Evolutionary conservation across 2,113 vertebrate species (phyloP).

Genomic region (Pangasianodon hypophthalmus): DNA sequence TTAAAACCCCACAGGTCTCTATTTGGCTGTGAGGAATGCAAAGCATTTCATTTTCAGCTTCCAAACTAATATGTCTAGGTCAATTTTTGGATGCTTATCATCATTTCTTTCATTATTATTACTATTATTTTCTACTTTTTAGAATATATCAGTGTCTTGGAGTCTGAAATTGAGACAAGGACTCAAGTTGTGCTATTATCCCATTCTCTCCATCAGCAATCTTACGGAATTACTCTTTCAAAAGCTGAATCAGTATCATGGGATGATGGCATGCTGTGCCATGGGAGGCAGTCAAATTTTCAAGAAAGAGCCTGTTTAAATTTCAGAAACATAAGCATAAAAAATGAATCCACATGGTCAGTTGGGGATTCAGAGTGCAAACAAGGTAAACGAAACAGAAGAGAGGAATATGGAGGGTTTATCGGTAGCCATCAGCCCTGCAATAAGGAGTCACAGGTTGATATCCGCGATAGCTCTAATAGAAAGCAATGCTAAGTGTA

Average conservation of each 20-base stretch:
- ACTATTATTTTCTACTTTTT: not conserved
- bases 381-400: not conserved
- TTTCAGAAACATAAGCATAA: not conserved
- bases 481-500: constrained; percentile 53
- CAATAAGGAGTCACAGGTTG: constrained; percentile 37
- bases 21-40: constrained; percentile 12
- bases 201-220: not conserved
- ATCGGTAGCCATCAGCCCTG: constrained; percentile 15
- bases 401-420: not conserved
- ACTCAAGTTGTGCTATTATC: not conserved
- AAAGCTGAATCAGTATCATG: not conserved
- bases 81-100: not conserved
- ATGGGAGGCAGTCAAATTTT: not conserved
- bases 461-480: constrained; percentile 48
- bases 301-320: not conserved
- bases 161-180: not conserved
- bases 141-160: not conserved
- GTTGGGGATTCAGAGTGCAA: not conserved
- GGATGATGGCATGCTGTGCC: not conserved
- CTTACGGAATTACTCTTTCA: not conserved
- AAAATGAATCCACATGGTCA: not conserved
- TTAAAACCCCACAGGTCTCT: not conserved
- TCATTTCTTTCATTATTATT: not conserved
- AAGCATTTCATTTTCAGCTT: constrained; percentile 26
- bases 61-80: not conserved